Base-by-base conservation (phyloP, 1,140 invertebrate species). In the Brachystomella parvula region DNA sequence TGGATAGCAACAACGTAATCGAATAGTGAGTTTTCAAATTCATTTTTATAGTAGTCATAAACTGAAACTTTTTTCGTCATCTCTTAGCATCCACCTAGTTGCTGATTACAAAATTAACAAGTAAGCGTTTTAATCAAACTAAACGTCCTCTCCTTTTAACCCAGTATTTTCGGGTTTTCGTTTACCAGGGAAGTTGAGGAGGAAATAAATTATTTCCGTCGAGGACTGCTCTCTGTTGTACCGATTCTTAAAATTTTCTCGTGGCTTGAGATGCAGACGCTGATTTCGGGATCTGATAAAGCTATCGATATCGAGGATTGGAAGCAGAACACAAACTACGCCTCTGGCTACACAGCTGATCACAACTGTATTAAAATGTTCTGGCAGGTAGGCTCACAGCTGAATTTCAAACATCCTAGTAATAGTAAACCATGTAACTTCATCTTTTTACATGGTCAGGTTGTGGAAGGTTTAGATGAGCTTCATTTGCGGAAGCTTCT, bases 91-190 rank as follows among this genome's bases (percentile, higher is more conserved):
- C 73, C 93, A 97, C 77, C 78, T 96, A 63, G 88, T 98, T 78
- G 94, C 95, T 1, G 92, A 98, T 81, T 96, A 93, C 74, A 96
- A 96, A 79, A 80, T 98, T 26, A 97, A 97, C 77, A 87, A 86
- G 75, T 93, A 96, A 81, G 29, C 9, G 15, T 19, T 15, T 39
- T 30, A 61, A 19, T 62, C 59, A 60, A 68, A 33, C 31, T 65
- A 30, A 9, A 29, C 26, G n/a, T n/a, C n/a, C n/a, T n/a, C n/a
- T n/a, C n/a, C n/a, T 35, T 64, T 12, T 21, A 39, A 39, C 19
- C 35, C 19, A 39, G 19, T 19, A 39, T 9, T 53, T 12, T 9
- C 49, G 12, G 33, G n/a, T n/a, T 63, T 26, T 3, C 60, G 9
- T 62, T 19, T 65, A 78, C 76, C 68, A 79, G 78, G 86, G 96